These are phyloP conservation scores for Ammodytes marinus DNA, from an alignment of 2,113 vertebrate genomes.

Conservation along the genomic window DNA sequence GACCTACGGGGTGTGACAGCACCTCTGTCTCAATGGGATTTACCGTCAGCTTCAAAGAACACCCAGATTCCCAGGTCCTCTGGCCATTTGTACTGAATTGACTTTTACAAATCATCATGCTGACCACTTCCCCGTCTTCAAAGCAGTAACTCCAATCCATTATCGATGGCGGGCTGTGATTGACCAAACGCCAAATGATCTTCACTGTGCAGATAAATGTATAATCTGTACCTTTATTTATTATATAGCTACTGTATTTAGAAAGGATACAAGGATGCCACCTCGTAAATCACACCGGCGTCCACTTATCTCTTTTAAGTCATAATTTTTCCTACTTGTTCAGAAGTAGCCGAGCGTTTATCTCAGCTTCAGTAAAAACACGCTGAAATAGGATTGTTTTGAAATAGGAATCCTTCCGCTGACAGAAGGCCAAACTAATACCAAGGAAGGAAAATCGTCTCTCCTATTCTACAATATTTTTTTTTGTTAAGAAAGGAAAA, in stretches of 20 bases:
- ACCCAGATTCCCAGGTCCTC: constrained; percentile 45
- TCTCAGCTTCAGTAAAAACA: not conserved
- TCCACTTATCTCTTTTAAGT: not conserved
- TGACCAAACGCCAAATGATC: not conserved
- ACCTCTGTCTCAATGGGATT: constrained; percentile 58
- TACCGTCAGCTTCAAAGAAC: constrained; percentile 49
- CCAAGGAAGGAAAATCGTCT: constrained; percentile 16
- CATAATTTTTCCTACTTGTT: constrained; percentile 7
- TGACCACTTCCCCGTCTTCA: constrained; percentile 65
- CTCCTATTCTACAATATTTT: constrained; percentile 22
- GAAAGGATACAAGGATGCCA: not conserved
- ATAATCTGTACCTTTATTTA: not conserved
- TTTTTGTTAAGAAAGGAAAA: constrained; percentile 31
- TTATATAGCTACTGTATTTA: not conserved
- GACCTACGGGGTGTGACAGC: constrained; percentile 41
- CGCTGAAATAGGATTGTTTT: constrained; percentile 16
- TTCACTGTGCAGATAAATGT: not conserved
- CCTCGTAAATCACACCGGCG: not conserved
- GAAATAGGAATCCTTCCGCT: constrained; percentile 38
- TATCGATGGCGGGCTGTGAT: constrained; percentile 5
- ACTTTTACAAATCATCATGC: constrained; percentile 72
- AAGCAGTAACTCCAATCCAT: constrained; percentile 54
- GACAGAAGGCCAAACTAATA: constrained; percentile 34
- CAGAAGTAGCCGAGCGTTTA: not conserved
- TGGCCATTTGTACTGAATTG: constrained; percentile 72